Evolutionary conservation across 2,888 invertebrate species (phyloP).

Genomic region (Phortica magna): DNA sequence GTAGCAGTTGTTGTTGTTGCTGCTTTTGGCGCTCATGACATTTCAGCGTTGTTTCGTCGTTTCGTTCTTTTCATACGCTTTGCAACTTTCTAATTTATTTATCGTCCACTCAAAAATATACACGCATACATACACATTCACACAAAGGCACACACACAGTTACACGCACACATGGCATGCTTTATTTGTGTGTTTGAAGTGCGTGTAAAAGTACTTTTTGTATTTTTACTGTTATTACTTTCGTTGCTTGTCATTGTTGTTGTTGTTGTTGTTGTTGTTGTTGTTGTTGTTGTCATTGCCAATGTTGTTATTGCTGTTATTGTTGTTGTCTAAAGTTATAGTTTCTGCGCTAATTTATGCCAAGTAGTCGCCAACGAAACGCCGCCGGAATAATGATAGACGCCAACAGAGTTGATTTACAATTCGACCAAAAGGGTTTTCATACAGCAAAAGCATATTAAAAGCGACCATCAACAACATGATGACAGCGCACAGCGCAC

Average conservation of each 20-base stretch:
- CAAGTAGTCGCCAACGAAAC: constrained; percentile 35
- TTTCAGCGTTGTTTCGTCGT: constrained; percentile 52
- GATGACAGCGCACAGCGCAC: too few relatives aligned
- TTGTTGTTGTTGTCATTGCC: constrained; percentile 40
- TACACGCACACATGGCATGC: constrained; percentile 38
- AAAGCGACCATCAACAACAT: too few relatives aligned
- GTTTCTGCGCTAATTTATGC: constrained; percentile 49
- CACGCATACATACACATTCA: constrained; percentile 44
- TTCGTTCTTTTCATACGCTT: constrained; percentile 41
- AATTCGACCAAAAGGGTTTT: background rate
- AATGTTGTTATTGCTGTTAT: constrained; percentile 40
- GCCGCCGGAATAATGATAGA: constrained; percentile 4
- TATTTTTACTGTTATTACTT: constrained; percentile 56
- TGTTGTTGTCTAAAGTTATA: constrained; percentile 44
- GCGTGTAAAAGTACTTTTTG: constrained; percentile 62
- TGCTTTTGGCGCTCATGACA: constrained; percentile 41
- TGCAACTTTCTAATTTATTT: constrained; percentile 69
- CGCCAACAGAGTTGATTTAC: background rate
- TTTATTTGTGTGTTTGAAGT: constrained; percentile 65
- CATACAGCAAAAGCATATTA: too few relatives aligned
- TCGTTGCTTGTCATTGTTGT: constrained; percentile 33
- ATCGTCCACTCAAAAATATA: constrained; percentile 60
- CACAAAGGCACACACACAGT: constrained; percentile 17
- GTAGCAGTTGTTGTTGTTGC: constrained; percentile 4
- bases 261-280: constrained; percentile 43